Base-by-base conservation (phyloP, 1,140 invertebrate species). In the Drosophila setifemur region DNA sequence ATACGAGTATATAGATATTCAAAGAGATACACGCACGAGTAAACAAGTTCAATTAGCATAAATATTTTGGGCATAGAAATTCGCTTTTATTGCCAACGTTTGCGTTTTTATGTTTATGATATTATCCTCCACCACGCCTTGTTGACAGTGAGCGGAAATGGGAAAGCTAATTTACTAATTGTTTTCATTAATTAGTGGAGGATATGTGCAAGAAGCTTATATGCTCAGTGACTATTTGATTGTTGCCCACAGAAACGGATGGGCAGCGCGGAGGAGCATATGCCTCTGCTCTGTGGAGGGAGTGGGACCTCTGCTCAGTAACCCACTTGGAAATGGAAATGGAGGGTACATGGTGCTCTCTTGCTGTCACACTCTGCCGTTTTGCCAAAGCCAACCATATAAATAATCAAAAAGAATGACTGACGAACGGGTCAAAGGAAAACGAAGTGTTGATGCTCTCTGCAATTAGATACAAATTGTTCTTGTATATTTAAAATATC, bases 1-100 rank as follows among this genome's bases (percentile, higher is more conserved):
- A 44, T 29, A 12, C 33, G n/a, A 28, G 37, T 39, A 33, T 44
- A 74, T 33, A 44, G 3, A 7, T 23, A 72, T 47, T 54, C 64
- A 44, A 5, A 26, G 37, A 44, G 52, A 61, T 58, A 43, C 75
- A 86, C 81, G 82, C 81, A 86, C 81, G 78, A 61, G 75, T 86
- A 86, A 85, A 85, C 81, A 85, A 81, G 76, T 69, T 71, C 81
- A 85, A 85, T 85, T 85, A 85, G 81, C 75, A 85, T 85, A 85
- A 85, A 85, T 71, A 71, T 81, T 87, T 76, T 33, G 53, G 72
- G 54, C 68, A 86, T 69, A 71, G 53, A 71, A 50, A 73, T 79
- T 73, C 25, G 48, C 72, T 60, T 86, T 85, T 87, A 85, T 85
- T 85, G 81, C 53, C 53, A 81, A 69, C 81, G 82, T 86, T 85